Base-by-base conservation (phyloP, 2,888 invertebrate genomes). In the Antheraea assamensis region DNA sequence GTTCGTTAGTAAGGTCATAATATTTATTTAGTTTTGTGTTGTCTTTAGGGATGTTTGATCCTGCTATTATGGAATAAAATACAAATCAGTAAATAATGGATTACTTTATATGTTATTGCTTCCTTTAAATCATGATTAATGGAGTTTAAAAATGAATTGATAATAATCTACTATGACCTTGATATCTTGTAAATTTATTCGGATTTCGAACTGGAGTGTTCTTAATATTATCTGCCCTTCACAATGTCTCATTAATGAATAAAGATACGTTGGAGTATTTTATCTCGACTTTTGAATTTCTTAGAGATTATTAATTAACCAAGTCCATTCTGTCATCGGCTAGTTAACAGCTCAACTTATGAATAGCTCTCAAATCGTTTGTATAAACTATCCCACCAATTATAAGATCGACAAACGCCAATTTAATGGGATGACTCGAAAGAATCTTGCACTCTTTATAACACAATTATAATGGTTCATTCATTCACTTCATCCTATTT, bases 321-420 rank as follows among this genome's bases (percentile, higher is more conserved):
- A n/a, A 35, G 35, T 66, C 66, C 61, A 31, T 21, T n/a, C 35
- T 64, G 27, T 68, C 68, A 35, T 21, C 5, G n/a, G 35, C n/a
- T 68, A 13, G 35, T 68, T 68, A 68, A 21, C 13, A 5, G n/a
- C 31, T 68, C 68, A 68, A 7, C 35, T 31, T 10, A 21, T 68
- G 68, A 68, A 68, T 68, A 35, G 68, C 17, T 8, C 68, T 68
- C 68, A 35, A 35, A 68, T 68, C 68, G 35, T 21, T 35, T 35
- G 35, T 68, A 68, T 68, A n/a, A 68, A 68, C 68, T 68, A 68
- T 68, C 68, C 68, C 68, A 68, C n/a, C 68, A 68, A 68, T 68
- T 68, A 68, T 68, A n/a, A 8, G 31, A 68, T 21, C 35, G 35
- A 35, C 68, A 35, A 68, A 68, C n/a, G 68, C n/a, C 68, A 68